These are phyloP conservation scores for Anhinga anhinga DNA, from an alignment of 2,113 vertebrate genomes.

Conservation along the genomic window DNA sequence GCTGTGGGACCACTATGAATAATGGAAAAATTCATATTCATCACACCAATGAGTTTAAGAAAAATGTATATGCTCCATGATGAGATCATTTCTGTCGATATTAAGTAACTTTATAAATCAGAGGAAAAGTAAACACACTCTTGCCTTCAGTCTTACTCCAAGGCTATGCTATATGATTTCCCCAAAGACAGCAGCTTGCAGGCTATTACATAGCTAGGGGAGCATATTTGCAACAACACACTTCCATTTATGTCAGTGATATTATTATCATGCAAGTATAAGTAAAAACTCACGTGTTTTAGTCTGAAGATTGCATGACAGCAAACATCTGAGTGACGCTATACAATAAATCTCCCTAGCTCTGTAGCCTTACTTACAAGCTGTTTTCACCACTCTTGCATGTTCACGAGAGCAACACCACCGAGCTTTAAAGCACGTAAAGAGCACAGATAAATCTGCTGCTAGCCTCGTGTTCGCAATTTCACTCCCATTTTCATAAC, in stretches of 20 bases:
- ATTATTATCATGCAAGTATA: background rate
- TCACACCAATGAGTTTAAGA: background rate
- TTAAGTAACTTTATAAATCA: background rate
- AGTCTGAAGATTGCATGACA: background rate
- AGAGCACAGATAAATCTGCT: background rate
- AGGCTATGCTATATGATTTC: background rate
- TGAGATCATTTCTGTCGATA: background rate
- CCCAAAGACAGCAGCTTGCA: background rate
- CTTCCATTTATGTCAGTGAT: background rate
- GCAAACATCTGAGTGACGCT: background rate
- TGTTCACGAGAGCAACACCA: fast-evolving
- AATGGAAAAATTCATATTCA: background rate
- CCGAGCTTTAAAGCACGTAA: fast-evolving
- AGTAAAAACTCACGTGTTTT: fast-evolving
- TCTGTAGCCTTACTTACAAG: background rate
- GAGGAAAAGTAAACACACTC: background rate
- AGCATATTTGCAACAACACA: background rate
- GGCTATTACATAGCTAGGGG: background rate
- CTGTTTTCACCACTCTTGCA: background rate
- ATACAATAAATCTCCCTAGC: fast-evolving
- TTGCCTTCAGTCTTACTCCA: background rate
- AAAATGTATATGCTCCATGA: fast-evolving
- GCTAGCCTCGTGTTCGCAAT: background rate
- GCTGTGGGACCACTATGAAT: background rate
- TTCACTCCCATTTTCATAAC: background rate